Evolutionary conservation across 2,797 vertebrate species (phyloP).

Genomic region (Pteropus rufus): DNA sequence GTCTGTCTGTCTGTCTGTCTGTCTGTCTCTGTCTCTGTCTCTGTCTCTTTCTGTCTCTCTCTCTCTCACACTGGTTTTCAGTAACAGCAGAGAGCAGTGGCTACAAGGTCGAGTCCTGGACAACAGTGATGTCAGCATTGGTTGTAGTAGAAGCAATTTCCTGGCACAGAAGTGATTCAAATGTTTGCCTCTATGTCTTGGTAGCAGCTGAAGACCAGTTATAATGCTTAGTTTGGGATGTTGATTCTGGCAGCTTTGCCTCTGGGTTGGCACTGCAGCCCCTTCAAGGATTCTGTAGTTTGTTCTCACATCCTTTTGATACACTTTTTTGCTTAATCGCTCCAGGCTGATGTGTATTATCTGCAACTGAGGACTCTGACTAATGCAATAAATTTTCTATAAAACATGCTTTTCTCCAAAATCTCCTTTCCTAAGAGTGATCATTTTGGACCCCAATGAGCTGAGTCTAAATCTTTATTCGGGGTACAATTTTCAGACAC

Average conservation of each 20-base stretch:
- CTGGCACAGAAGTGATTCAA: not conserved
- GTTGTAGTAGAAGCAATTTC: not conserved
- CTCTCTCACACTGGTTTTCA: not conserved
- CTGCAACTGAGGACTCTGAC: not conserved
- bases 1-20: no score
- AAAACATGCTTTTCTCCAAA: not conserved
- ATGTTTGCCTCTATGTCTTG: not conserved
- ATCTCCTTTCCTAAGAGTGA: not conserved
- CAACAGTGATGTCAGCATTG: not conserved
- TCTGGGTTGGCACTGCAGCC: not conserved
- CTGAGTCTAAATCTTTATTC: not conserved
- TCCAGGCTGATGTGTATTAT: not conserved
- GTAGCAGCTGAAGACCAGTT: not conserved
- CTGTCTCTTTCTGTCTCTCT: not conserved
- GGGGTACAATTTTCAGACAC: not conserved
- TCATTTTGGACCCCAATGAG: not conserved
- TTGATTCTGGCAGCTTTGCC: not conserved
- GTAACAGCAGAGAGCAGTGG: not conserved
- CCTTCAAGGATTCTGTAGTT: not conserved
- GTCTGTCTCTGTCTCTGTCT: not conserved
- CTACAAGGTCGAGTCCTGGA: not conserved
- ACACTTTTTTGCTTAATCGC: not conserved
- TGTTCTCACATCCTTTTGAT: not conserved
- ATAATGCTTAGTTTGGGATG: not conserved
- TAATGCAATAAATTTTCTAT: not conserved